Percentiles rank a stretch among this genome's conserved stretches.
phyloP scores from a whole-genome alignment of 1,140 invertebrate genomes.

The Habropoda laboriosa region DNA sequence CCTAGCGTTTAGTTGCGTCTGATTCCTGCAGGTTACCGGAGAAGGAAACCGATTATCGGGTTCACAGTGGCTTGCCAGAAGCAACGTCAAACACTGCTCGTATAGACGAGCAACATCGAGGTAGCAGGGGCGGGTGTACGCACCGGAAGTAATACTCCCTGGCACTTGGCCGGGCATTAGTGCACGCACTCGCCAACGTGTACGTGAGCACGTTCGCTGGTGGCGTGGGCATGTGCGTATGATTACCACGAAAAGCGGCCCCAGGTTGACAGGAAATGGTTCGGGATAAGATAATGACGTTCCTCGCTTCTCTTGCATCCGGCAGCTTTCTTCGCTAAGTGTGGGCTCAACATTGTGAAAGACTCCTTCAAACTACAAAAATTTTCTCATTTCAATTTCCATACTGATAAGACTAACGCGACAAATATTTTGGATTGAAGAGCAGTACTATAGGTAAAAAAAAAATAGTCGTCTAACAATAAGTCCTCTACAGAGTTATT shows the following conservation, averaged over 20 bases:
- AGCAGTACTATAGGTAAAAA: too few relatives aligned
- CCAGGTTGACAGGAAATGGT: slow-evolving; percentile 77
- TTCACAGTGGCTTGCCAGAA: slow-evolving; percentile 44
- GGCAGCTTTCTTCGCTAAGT: slow-evolving; percentile 64
- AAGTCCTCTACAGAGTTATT: too few relatives aligned
- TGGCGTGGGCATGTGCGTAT: slow-evolving; percentile 35
- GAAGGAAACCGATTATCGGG: slow-evolving; percentile 59
- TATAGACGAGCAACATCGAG: background rate
- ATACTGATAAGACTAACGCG: too few relatives aligned
- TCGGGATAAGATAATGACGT: slow-evolving; percentile 76
- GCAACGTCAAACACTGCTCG: slow-evolving; percentile 16
- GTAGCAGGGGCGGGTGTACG: background rate
- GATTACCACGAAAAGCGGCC: slow-evolving; percentile 63
- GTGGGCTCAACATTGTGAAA: background rate
- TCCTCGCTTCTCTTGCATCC: slow-evolving; percentile 63
- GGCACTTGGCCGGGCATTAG: slow-evolving; percentile 40
- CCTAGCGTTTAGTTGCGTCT: slow-evolving; percentile 41
- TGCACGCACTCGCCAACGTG: slow-evolving; percentile 8
- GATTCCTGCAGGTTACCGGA: slow-evolving; percentile 38
- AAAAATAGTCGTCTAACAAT: too few relatives aligned
- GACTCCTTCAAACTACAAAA: too few relatives aligned
- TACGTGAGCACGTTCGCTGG: background rate
- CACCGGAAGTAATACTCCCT: slow-evolving; percentile 57
- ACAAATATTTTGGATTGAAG: too few relatives aligned
- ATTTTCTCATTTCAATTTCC: too few relatives aligned